Conservation (phyloP, 1,140 invertebrate species). For the Orius laevigatus region DNA sequence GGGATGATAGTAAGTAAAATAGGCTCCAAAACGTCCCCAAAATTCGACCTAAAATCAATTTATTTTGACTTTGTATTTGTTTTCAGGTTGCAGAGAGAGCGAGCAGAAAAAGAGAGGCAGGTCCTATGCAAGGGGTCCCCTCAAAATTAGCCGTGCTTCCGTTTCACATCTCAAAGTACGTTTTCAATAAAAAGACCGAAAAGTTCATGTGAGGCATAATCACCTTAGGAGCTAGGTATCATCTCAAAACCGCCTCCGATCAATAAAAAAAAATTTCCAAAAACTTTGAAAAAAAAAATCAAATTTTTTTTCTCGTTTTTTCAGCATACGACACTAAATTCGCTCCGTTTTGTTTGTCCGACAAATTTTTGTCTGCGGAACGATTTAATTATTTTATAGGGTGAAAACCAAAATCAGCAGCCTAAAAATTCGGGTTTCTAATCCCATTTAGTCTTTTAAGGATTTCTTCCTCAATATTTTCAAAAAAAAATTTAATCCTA, state of each 20-base stretch:
- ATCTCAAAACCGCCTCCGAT: too few relatives aligned
- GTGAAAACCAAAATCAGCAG: too few relatives aligned
- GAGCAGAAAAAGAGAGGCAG: conserved; percentile 32
- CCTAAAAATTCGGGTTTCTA: too few relatives aligned
- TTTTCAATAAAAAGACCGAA: neutral
- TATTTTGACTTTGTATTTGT: conserved; percentile 9
- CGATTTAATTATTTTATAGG: too few relatives aligned
- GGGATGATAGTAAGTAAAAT: conserved; percentile 19
- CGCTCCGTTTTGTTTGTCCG: neutral
- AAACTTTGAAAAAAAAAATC: too few relatives aligned
- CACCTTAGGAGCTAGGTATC: too few relatives aligned
- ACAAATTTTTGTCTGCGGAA: too few relatives aligned
- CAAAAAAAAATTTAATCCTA: too few relatives aligned
- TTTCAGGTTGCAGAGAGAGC: conserved; percentile 33
- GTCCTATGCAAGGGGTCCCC: conserved; percentile 18
- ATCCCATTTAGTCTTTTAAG: too few relatives aligned
- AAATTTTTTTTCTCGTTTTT: neutral
- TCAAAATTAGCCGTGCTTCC: conserved; percentile 17
- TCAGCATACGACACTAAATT: conserved; percentile 8
- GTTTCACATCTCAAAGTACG: conserved; percentile 12
- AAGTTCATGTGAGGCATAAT: too few relatives aligned
- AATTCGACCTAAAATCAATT: neutral
- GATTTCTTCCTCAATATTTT: too few relatives aligned
- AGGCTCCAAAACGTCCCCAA: neutral
- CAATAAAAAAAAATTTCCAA: too few relatives aligned